These are phyloP conservation scores for Drosophila rufa DNA, from an alignment of 1,140 invertebrate genomes.

Conservation along the genomic window DNA sequence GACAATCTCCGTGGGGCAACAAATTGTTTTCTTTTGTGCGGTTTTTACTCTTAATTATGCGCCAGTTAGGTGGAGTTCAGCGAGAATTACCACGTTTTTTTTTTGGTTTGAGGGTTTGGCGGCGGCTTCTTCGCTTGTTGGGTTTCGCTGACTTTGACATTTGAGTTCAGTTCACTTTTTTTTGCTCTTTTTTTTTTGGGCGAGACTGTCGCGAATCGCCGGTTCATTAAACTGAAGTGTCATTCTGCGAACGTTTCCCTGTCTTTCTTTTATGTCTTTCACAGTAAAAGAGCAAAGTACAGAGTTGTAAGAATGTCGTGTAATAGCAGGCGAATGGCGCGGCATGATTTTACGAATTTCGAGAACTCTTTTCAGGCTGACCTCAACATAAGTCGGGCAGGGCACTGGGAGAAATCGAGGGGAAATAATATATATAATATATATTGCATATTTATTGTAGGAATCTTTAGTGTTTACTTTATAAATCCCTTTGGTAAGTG, in stretches of 20 bases:
- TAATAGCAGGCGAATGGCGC: constrained; percentile 58
- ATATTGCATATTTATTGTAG: neutral
- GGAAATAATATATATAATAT: neutral
- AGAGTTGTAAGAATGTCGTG: constrained; percentile 58
- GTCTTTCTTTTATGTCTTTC: constrained; percentile 44
- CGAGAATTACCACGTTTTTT: constrained; percentile 43
- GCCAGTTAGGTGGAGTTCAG: constrained; percentile 50
- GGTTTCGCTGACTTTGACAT: constrained; percentile 53
- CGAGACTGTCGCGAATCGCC: constrained; percentile 56
- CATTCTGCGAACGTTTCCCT: constrained; percentile 64
- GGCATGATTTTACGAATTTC: constrained; percentile 51
- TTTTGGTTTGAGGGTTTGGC: neutral
- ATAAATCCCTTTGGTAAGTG: neutral
- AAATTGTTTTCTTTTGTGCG: constrained; percentile 53
- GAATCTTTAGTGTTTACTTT: too few species aligned
- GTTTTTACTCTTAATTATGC: constrained; percentile 63
- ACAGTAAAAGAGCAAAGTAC: constrained; percentile 59
- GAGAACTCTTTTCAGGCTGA: constrained; percentile 29
- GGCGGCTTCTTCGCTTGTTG: constrained; percentile 19
- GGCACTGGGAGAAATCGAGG: neutral
- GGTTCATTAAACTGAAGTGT: constrained; percentile 80
- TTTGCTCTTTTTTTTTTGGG: constrained; percentile 18
- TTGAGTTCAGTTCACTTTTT: constrained; percentile 28
- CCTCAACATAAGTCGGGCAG: constrained; percentile 19
- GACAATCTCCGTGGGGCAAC: constrained; percentile 44